A percentile compares a stretch with the other conserved stretches of the same genome.
phyloP scores from a whole-genome alignment of 2,888 invertebrate species.

The Apomyelois bistriatella region DNA sequence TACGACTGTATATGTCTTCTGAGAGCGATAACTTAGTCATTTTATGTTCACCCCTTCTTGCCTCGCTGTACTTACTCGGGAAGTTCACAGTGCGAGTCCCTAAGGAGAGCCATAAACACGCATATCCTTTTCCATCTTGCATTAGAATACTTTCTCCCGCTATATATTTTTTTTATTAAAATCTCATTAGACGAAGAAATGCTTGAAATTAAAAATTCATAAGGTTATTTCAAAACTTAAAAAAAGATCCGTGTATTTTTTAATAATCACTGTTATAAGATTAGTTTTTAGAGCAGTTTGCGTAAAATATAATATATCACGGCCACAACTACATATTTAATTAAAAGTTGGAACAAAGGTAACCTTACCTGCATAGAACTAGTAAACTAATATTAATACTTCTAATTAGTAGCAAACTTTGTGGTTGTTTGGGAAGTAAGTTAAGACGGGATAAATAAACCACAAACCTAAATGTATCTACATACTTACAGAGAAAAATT shows the following conservation, averaged over 20 bases:
- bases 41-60: constrained; percentile 74
- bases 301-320: neutral
- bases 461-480: neutral
- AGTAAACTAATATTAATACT: constrained; percentile 10
- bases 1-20: constrained; percentile 72
- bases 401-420: constrained; percentile 10
- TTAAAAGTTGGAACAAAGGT: constrained; percentile 3
- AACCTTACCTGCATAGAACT: neutral
- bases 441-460: neutral
- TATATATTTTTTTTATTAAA: constrained; percentile 30
- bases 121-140: constrained; percentile 65
- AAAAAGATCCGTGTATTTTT: neutral
- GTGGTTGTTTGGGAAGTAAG: neutral
- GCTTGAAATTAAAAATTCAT: constrained; percentile 3
- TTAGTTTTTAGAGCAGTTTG: neutral
- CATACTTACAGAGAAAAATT: neutral
- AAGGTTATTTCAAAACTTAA: neutral
- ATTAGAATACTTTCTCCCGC: constrained; percentile 57
- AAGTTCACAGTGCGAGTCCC: constrained; percentile 68
- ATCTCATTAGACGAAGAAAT: constrained; percentile 27
- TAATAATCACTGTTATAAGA: neutral
- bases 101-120: constrained; percentile 66
- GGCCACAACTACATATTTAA: constrained; percentile 1
- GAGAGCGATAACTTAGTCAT: constrained; percentile 78
- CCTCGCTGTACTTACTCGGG: constrained; percentile 57